Conservation (phyloP, 2,888 invertebrate species). For the Thera obeliscata region DNA sequence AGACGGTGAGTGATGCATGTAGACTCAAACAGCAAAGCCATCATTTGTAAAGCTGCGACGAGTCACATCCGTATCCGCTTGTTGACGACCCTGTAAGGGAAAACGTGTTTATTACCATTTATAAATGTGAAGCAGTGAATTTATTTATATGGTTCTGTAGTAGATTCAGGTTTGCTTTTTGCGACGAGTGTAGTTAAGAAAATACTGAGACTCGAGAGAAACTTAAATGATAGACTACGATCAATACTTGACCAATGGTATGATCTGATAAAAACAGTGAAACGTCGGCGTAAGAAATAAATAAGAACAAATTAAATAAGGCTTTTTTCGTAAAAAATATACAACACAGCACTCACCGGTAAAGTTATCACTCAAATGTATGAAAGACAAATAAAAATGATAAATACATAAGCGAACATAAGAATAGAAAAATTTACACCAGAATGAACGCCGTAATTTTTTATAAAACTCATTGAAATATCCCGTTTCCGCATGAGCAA, state of each 20-base stretch:
- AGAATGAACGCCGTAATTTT: conserved; percentile 56
- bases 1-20: conserved; percentile 28
- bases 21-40: conserved; percentile 43
- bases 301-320: too few relatives aligned
- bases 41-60: conserved; percentile 57
- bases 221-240: not conserved
- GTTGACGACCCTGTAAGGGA: conserved; percentile 45
- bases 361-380: too few relatives aligned
- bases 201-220: not conserved
- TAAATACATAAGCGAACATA: conserved; percentile 42
- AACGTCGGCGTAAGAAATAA: too few relatives aligned
- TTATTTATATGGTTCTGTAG: conserved; percentile 32
- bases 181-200: conserved; percentile 5
- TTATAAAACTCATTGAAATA: conserved; percentile 66
- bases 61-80: conserved; percentile 47
- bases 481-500: conserved; percentile 72
- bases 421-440: conserved; percentile 49
- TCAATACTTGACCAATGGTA: too few relatives aligned
- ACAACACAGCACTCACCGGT: too few relatives aligned
- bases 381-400: conserved; percentile 14
- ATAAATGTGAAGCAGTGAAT: conserved; percentile 36
- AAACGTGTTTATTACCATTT: conserved; percentile 41
- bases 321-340: too few relatives aligned
- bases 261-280: too few relatives aligned
- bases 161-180: conserved; percentile 26